phyloP scores from a whole-genome alignment of 2,113 vertebrate genomes.

The Gallinago jamesoni region DNA sequence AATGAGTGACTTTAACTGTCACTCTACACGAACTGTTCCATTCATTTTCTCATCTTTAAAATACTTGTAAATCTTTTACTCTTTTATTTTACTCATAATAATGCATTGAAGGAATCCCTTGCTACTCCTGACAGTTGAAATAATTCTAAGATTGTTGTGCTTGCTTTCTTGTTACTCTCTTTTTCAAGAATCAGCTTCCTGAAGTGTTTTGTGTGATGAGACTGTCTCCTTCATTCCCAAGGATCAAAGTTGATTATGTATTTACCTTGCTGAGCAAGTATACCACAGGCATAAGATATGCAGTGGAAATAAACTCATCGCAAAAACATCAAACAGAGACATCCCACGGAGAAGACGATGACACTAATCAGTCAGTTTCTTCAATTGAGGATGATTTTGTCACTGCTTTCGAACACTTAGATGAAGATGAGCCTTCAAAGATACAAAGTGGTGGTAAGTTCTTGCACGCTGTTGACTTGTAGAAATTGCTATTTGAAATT shows the following conservation, averaged over 20 bases:
- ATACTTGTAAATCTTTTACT: not conserved
- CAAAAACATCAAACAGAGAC: conserved; percentile 73
- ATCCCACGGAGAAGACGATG: conserved; percentile 86
- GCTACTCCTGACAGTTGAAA: not conserved
- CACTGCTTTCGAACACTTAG: conserved; percentile 94
- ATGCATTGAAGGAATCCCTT: not conserved
- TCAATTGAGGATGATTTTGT: conserved; percentile 99
- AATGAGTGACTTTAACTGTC: not conserved
- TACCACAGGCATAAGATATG: conserved; percentile 82
- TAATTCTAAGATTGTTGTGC: not conserved
- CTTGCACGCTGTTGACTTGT: not conserved
- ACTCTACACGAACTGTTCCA: not conserved
- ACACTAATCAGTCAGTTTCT: conserved; percentile 96
- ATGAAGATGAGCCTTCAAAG: conserved; percentile 87
- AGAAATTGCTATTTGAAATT: not conserved
- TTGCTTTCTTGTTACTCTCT: conserved; percentile 32
- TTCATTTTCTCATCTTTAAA: not conserved
- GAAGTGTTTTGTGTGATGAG: conserved; percentile 89
- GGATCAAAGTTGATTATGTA: conserved; percentile 76
- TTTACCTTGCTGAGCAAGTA: conserved; percentile 89
- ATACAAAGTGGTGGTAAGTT: conserved; percentile 73
- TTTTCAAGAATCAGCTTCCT: conserved; percentile 66
- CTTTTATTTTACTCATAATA: not conserved
- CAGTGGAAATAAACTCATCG: conserved; percentile 80
- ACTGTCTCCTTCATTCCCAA: conserved; percentile 79